phyloP scores from a whole-genome alignment of 2,888 invertebrate genomes.

The Aphodius sticticus region DNA sequence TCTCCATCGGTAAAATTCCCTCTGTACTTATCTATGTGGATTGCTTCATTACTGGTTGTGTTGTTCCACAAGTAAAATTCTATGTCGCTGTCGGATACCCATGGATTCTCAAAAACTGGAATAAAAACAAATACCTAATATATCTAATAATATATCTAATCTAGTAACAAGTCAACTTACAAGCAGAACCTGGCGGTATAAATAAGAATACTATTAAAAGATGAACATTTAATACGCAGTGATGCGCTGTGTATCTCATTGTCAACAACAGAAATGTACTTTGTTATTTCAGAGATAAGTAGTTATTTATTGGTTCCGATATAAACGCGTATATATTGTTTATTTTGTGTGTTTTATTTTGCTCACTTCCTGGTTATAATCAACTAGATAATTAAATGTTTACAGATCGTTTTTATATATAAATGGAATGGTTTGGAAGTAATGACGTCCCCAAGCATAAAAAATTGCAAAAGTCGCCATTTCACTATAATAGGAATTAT shows the following conservation, averaged over 20 bases:
- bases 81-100: background rate
- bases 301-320: background rate
- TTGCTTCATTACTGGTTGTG: constrained; percentile 5
- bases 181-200: background rate
- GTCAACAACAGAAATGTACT: background rate
- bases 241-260: background rate
- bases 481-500: no score
- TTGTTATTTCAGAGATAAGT: background rate
- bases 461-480: no score
- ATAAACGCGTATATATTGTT: background rate
- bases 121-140: background rate
- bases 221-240: background rate
- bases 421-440: no score
- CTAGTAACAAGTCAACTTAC: background rate
- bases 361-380: background rate
- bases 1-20: background rate
- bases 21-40: background rate
- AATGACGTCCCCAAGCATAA: no score
- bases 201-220: background rate
- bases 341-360: background rate
- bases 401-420: no score
- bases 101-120: background rate
- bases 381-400: no score
- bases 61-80: constrained; percentile 21
- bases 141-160: background rate